phyloP scores from a whole-genome alignment of 2,888 invertebrate species.

The Harpalus rufipes region DNA sequence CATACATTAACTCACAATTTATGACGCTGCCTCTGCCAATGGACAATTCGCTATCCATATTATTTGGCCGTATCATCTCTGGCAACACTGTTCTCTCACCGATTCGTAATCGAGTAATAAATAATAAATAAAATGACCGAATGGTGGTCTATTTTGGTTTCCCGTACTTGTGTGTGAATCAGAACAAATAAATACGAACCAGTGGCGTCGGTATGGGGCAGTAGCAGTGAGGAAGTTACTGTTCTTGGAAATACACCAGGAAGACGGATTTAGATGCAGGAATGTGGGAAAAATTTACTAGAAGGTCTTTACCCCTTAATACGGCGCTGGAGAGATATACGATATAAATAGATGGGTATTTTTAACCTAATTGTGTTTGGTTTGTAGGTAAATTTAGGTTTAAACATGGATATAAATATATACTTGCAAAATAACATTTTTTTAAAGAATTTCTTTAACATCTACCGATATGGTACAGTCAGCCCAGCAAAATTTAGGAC shows the following conservation, averaged over 20 bases:
- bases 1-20: no score
- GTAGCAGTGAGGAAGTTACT: slow-evolving; percentile 40
- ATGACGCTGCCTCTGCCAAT: no score
- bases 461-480: no score
- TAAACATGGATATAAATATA: background rate
- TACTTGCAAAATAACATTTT: slow-evolving; percentile 3
- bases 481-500: no score
- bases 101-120: slow-evolving; percentile 51
- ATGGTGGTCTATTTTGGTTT: slow-evolving; percentile 55
- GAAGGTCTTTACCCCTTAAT: slow-evolving; percentile 30
- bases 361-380: slow-evolving; percentile 7
- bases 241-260: slow-evolving; percentile 59
- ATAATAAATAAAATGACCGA: slow-evolving; percentile 48
- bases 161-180: slow-evolving; percentile 15
- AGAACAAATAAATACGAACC: slow-evolving; percentile 57
- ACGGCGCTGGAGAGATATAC: slow-evolving; percentile 7
- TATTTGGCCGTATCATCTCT: background rate
- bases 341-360: slow-evolving; percentile 12
- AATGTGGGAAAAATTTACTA: slow-evolving; percentile 49
- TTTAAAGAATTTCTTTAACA: no score
- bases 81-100: slow-evolving; percentile 8
- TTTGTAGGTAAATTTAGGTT: background rate
- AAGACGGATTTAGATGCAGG: slow-evolving; percentile 55
- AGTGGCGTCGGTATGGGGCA: slow-evolving; percentile 45
- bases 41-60: background rate